Base-by-base conservation (phyloP, 2,113 vertebrate species). In the Callospermophilus lateralis region DNA sequence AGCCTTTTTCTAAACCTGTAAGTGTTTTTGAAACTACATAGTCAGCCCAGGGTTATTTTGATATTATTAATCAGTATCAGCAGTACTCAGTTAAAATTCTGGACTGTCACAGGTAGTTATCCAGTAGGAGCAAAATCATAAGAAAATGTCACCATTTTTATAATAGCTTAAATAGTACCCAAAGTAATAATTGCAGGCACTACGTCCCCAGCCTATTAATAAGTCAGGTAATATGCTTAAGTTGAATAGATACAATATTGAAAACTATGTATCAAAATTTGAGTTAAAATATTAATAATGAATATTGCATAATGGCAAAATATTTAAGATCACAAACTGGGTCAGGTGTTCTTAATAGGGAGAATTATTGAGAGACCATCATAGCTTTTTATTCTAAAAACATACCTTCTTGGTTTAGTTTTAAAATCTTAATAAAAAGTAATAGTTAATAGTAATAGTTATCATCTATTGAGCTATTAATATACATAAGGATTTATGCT, bases 131-230 rank as follows among this genome's bases (percentile, higher is more conserved):
- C 98, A 17, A 98, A 98, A 55, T 83, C n/a, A 53, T 97, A 97
- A 81, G 97, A 97, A 97, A 98, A 98, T 96, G 97, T 97, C 74
- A 88, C 96, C 0, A 45, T 98, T 81, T 98, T 98, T 95, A 97
- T 98, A 39, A 91, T 98, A 94, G 83, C 96, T 92, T 98, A 98
- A 24, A 89, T 98, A 83, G 37, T 98, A 32, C 72, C 97, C 68
- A 97, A 98, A 95, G 96, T 96, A 92, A 92, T 99, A 96, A 97
- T 98, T 84, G 97, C 98, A 84, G 90, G 63, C 93, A 63, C 58
- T 99, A 81, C 97, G 98, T 83, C 98, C 98, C 37, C 98, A 99
- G 70, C 98, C 98, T 73, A 97, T 98, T 99, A 58, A 97, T 99
- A 89, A 98, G 98, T 93, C 98, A 99, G 99, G 99, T 99, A 99